phyloP scores from a whole-genome alignment of 1,140 invertebrate species.

The Ruditapes philippinarum region DNA sequence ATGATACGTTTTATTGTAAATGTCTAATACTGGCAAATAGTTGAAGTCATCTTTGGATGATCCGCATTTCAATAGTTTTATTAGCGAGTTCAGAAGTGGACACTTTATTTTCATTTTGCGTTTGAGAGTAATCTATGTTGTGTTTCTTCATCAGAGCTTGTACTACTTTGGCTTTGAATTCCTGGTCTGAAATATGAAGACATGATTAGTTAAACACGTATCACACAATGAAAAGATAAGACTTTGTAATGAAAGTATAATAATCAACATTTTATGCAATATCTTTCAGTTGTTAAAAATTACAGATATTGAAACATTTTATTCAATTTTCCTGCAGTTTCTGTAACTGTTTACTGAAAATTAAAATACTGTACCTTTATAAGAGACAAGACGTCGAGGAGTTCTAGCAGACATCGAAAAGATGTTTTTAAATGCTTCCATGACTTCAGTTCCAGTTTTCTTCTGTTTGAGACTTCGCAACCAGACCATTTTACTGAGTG shows the following conservation, averaged over 20 bases:
- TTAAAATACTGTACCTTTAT: conserved; percentile 2
- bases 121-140: not conserved
- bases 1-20: conserved; percentile 35
- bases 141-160: conserved; percentile 26
- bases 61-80: not conserved
- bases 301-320: not conserved
- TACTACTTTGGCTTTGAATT: conserved; percentile 16
- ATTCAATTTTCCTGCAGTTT: no score
- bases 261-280: not conserved
- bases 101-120: conserved; percentile 18
- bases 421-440: not conserved
- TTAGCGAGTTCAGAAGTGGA: not conserved
- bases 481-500: not conserved
- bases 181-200: not conserved
- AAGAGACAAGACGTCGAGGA: not conserved
- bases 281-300: not conserved
- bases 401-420: not conserved
- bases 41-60: not conserved
- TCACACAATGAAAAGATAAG: not conserved
- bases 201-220: not conserved
- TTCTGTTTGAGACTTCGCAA: not conserved
- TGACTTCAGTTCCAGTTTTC: conserved; percentile 15
- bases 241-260: not conserved
- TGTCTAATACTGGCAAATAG: conserved; percentile 26
- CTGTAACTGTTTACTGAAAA: not conserved